A percentile compares a stretch with the other conserved stretches of the same genome.
These are phyloP conservation scores for Melieria omissa DNA, from an alignment of 2,888 invertebrate genomes.

Conservation along the genomic window DNA sequence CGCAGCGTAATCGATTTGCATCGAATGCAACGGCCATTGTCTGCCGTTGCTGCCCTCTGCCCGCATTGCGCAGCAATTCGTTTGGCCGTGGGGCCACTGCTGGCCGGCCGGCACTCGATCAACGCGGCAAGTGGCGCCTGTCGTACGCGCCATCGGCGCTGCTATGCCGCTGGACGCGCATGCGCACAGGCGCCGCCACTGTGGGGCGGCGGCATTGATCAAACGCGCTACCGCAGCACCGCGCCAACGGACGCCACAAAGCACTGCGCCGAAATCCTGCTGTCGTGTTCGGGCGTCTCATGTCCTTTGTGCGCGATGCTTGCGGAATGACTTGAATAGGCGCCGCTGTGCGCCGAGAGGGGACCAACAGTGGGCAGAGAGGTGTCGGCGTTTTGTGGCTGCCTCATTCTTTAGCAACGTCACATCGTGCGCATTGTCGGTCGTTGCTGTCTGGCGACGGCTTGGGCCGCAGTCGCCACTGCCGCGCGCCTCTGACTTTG, in stretches of 20 bases:
- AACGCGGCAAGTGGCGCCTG: slow-evolving; percentile 26
- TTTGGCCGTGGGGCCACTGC: background rate
- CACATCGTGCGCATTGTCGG: slow-evolving; percentile 41
- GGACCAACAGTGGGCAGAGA: too few relatives aligned
- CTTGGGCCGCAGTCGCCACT: slow-evolving; percentile 9
- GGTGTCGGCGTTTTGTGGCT: slow-evolving; percentile 42
- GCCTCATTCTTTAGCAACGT: slow-evolving; percentile 44
- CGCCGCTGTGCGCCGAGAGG: too few relatives aligned
- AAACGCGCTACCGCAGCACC: too few relatives aligned
- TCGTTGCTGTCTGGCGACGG: slow-evolving; percentile 42
- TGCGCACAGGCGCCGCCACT: slow-evolving; percentile 24
- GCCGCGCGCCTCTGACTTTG: background rate
- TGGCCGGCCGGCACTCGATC: slow-evolving; percentile 13
- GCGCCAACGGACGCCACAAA: too few relatives aligned
- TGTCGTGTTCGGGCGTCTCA: too few relatives aligned
- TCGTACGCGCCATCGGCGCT: slow-evolving; percentile 22
- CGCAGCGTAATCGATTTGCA: slow-evolving; percentile 30
- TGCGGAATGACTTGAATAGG: too few relatives aligned
- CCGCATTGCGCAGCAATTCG: background rate
- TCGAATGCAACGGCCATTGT: background rate
- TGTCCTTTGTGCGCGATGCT: too few relatives aligned
- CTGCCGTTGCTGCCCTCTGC: background rate
- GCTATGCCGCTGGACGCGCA: slow-evolving; percentile 21
- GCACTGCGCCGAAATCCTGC: too few relatives aligned
- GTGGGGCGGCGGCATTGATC: too few relatives aligned